Conservation (phyloP, 2,888 invertebrate species). For the Ophion slaviceki region DNA sequence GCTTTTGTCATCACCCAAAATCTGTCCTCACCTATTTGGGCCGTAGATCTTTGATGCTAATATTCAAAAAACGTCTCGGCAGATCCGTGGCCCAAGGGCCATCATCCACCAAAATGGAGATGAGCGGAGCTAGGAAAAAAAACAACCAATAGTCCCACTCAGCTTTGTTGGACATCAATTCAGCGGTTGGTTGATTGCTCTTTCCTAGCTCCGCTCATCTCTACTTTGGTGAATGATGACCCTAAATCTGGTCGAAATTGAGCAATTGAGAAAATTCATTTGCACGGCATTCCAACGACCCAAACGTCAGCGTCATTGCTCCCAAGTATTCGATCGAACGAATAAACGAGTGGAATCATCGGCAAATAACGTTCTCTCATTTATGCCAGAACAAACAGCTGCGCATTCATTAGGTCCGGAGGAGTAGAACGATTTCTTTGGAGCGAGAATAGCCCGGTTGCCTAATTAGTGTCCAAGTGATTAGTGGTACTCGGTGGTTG, state of each 20-base stretch:
- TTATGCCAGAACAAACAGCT: not conserved
- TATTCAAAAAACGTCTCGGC: too few relatives aligned
- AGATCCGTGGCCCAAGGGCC: not conserved
- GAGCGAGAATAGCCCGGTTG: conserved; percentile 10
- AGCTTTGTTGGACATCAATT: too few relatives aligned
- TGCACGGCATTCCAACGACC: not conserved
- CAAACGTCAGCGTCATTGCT: not conserved
- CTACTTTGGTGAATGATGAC: too few relatives aligned
- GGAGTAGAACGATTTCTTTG: conserved; percentile 22
- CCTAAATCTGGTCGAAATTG: not conserved
- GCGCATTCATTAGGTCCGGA: conserved; percentile 9
- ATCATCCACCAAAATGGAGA: too few relatives aligned
- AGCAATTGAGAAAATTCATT: not conserved
- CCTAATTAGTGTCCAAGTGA: conserved; percentile 63
- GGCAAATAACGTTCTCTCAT: not conserved
- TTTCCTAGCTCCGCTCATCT: too few relatives aligned
- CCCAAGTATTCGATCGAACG: not conserved
- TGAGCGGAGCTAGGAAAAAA: too few relatives aligned
- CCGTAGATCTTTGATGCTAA: not conserved
- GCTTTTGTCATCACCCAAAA: not conserved
- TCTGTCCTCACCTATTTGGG: not conserved
- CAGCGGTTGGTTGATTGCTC: too few relatives aligned
- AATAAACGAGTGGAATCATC: not conserved
- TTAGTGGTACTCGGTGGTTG: conserved; percentile 46
- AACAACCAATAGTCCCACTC: too few relatives aligned